Conservation (phyloP, 2,888 invertebrate species). For the Panzeria rudis region DNA sequence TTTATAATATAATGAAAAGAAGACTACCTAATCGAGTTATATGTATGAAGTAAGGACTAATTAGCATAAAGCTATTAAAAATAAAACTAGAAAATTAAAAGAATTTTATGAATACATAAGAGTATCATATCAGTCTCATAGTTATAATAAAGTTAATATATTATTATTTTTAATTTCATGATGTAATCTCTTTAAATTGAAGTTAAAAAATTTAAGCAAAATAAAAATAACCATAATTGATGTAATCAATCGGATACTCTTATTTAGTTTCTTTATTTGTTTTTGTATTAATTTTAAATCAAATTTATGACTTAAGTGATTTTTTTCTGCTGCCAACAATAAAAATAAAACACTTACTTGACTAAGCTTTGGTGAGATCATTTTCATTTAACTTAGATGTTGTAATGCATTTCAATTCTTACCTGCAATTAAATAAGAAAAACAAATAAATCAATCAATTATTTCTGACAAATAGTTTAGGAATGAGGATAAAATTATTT, state of each 20-base stretch:
- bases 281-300: constrained; percentile 12
- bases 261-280: not conserved
- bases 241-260: constrained; percentile 33
- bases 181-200: constrained; percentile 47
- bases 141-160: not conserved
- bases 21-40: constrained; percentile 5
- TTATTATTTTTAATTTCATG: constrained; percentile 10
- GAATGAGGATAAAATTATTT: constrained; percentile 27
- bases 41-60: constrained; percentile 44
- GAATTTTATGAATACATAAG: not conserved
- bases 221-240: not conserved
- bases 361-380: constrained; percentile 58
- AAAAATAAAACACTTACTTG: constrained; percentile 30
- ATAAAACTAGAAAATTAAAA: constrained; percentile 1
- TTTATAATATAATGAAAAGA: not conserved
- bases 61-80: constrained; percentile 56
- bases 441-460: constrained; percentile 38
- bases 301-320: constrained; percentile 19
- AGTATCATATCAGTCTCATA: not conserved
- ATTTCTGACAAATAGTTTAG: constrained; percentile 30
- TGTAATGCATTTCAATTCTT: constrained; percentile 44
- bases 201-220: not conserved
- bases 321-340: not conserved
- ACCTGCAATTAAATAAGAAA: constrained; percentile 63
- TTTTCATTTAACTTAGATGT: constrained; percentile 8